Evolutionary conservation across 1,140 invertebrate genomes (phyloP), one percentile per base, ranked within the genome.

Genomic region (Calliopsis andreniformis): DNA sequence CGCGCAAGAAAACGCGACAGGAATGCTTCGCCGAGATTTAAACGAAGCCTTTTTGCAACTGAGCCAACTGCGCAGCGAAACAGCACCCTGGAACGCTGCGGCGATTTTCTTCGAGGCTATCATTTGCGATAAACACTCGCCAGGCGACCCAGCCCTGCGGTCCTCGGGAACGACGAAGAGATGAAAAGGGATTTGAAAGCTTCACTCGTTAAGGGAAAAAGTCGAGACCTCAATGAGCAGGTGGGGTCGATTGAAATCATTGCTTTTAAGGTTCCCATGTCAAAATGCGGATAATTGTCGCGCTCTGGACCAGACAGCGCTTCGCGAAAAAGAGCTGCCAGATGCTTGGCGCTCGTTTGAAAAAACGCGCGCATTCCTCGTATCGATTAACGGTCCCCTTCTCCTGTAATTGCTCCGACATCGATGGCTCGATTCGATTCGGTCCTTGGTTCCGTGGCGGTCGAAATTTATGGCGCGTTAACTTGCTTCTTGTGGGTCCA

Each of bases 331-430:
- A 10, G 5, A 28, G 20, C 35, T 28, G 18, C 18, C 14, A n/a
- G 25, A 69, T 69, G n/a, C 39, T 43, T 14, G 2, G 42, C 3
- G n/a, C 10, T 56, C 39, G 25, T 42, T 20, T 7, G 53, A 18
- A 69, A 25, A 45, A 58, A 69, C 10, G 28, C n/a, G 28, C 3
- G 39, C 28, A 20, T 58, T 32, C 39, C 28, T 2, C 20, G 16
- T 25, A 2, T 6, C 53, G 28, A 78, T 78, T 71, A 66, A 66
- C 51, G 25, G n/a, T 4, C 1, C 7, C n/a, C 14, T 14, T 8
- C 0, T 6, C 43, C 12, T 53, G 66, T 67, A 51, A 71, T 61
- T 56, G 10, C 58, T 7, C 20, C 23, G 6, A n/a, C 18, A 67
- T 28, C 5, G 35, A 28, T 39, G 39, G 32, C 20, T 42, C 4